These are phyloP conservation scores for Phaethon lepturus DNA, from an alignment of 2,113 vertebrate species.

Conservation along the genomic window DNA sequence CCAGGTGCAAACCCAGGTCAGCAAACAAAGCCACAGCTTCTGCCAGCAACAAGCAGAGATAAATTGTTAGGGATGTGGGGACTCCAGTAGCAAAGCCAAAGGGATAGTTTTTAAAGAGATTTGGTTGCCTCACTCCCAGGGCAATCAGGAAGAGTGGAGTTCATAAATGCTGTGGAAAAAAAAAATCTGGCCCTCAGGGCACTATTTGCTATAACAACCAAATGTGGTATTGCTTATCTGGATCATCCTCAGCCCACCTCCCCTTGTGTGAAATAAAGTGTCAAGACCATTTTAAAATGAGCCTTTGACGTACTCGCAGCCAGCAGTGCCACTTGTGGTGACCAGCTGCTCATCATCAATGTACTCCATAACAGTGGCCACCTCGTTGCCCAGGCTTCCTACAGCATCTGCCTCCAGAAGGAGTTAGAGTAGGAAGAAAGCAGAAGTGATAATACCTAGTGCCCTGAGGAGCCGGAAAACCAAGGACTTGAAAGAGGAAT, in stretches of 20 bases:
- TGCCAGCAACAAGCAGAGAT: background rate
- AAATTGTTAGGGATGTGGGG: background rate
- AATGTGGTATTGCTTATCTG: background rate
- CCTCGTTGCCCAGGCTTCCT: background rate
- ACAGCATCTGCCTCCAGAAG: background rate
- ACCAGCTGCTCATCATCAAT: background rate
- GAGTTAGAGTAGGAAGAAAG: background rate
- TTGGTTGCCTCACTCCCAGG: background rate
- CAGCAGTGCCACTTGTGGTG: fast-evolving
- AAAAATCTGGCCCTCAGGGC: background rate
- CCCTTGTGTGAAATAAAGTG: background rate
- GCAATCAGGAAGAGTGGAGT: background rate
- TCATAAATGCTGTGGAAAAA: background rate
- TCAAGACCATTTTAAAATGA: background rate
- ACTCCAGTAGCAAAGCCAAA: background rate
- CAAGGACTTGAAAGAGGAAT: background rate
- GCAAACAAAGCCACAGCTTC: background rate
- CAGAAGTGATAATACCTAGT: background rate
- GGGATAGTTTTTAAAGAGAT: background rate
- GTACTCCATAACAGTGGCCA: background rate
- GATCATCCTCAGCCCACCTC: background rate
- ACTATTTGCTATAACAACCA: background rate
- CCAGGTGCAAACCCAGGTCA: background rate
- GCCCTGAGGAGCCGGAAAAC: background rate
- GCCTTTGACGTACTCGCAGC: background rate